These are phyloP conservation scores for Alosa sapidissima DNA, from an alignment of 2,797 vertebrate species.

Conservation along the genomic window DNA sequence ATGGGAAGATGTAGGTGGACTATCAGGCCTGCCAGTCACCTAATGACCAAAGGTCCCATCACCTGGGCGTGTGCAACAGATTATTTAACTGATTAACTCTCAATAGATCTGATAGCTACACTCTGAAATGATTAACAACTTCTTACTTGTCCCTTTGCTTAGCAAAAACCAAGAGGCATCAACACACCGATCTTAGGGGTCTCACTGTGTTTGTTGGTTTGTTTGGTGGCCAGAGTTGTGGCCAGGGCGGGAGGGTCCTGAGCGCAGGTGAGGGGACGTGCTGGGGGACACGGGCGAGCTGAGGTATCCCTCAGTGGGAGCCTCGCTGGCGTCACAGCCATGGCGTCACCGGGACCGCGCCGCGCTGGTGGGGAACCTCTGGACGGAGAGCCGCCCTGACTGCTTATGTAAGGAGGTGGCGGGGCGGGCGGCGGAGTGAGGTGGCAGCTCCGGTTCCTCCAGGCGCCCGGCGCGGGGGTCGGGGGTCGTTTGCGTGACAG, in stretches of 20 bases:
- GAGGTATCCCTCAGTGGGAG: not conserved
- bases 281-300: not conserved
- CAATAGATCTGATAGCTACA: not conserved
- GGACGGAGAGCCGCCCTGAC: constrained; percentile 6
- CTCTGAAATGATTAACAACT: not conserved
- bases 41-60: not conserved
- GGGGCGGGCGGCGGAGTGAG: not conserved
- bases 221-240: not conserved
- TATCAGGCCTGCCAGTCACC: not conserved
- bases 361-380: not conserved
- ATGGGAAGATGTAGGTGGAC: not conserved
- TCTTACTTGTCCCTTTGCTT: not conserved
- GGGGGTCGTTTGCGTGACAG: not conserved
- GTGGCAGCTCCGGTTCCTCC: not conserved
- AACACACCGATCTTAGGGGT: not conserved
- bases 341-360: not conserved
- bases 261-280: not conserved
- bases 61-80: not conserved
- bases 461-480: not conserved
- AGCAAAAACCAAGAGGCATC: not conserved
- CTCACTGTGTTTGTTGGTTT: not conserved
- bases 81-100: not conserved
- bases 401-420: constrained; percentile 14
- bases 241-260: not conserved
- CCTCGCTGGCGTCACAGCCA: not conserved